A percentile compares a stretch with the other conserved stretches of the same genome.
These are phyloP conservation scores for Trichomycterus rosablanca DNA, from an alignment of 2,113 vertebrate species.

Conservation along the genomic window DNA sequence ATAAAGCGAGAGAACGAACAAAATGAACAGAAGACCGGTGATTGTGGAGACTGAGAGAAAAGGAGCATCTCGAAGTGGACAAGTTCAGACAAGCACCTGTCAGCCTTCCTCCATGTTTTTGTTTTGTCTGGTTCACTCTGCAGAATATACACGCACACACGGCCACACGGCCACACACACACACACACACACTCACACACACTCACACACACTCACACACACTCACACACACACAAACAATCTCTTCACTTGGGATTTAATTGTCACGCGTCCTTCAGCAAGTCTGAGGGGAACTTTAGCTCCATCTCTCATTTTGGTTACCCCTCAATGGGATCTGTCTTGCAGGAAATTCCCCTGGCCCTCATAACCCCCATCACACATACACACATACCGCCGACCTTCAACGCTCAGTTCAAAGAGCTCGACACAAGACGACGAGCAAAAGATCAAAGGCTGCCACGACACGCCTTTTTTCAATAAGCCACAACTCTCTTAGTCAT, in stretches of 20 bases:
- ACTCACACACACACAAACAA: background rate
- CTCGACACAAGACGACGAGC: slow-evolving; percentile 26
- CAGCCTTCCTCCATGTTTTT: slow-evolving; percentile 48
- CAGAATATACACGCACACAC: slow-evolving; percentile 3
- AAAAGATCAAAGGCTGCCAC: slow-evolving; percentile 51
- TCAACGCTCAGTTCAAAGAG: slow-evolving; percentile 53
- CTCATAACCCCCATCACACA: slow-evolving; percentile 7
- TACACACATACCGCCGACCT: slow-evolving; percentile 13
- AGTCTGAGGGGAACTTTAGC: slow-evolving; percentile 37
- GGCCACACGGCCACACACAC: background rate
- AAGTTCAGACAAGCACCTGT: slow-evolving; percentile 52
- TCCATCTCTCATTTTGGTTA: slow-evolving; percentile 27
- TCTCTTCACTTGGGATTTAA: background rate
- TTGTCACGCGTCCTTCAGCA: background rate
- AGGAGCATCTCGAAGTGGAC: slow-evolving; percentile 17
- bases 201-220: background rate
- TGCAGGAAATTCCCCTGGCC: slow-evolving; percentile 24
- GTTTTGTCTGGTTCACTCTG: slow-evolving; percentile 56
- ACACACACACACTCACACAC: background rate
- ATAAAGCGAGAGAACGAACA: background rate
- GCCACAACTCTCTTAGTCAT: slow-evolving; percentile 11
- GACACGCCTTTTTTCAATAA: slow-evolving; percentile 29
- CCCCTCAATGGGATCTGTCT: slow-evolving; percentile 28
- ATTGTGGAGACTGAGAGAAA: slow-evolving; percentile 20
- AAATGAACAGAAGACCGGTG: background rate